Evolutionary conservation across 2,888 invertebrate species (phyloP).

Genomic region (Empis stercorea): DNA sequence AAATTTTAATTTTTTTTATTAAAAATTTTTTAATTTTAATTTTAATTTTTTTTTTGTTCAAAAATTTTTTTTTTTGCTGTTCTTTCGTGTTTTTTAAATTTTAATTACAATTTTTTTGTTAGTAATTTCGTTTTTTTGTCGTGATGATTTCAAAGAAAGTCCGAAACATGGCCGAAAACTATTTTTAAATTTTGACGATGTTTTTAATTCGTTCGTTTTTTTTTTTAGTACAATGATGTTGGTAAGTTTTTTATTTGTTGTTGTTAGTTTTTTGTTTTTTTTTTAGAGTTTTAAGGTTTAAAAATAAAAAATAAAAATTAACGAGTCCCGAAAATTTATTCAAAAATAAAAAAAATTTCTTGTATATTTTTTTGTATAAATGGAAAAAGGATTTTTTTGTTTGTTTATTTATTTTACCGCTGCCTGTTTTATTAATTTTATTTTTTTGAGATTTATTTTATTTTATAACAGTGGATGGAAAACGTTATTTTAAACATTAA

Average conservation of each 20-base stretch:
- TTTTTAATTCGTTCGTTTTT: slow-evolving; percentile 9
- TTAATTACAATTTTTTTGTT: slow-evolving; percentile 9
- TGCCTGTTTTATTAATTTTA: too few relatives aligned
- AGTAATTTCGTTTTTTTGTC: slow-evolving; percentile 17
- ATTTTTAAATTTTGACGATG: slow-evolving; percentile 18
- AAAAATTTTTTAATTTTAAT: slow-evolving; percentile 30
- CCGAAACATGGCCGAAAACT: slow-evolving; percentile 35
- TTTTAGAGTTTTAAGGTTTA: too few relatives aligned
- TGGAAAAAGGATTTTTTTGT: too few relatives aligned
- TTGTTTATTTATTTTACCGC: too few relatives aligned
- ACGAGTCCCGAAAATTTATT: too few relatives aligned
- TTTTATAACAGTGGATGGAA: too few relatives aligned
- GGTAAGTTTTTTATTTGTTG: slow-evolving; percentile 16
- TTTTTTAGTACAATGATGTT: slow-evolving; percentile 14
- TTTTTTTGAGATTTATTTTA: too few relatives aligned
- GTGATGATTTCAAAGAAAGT: slow-evolving; percentile 34
- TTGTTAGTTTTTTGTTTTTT: slow-evolving; percentile 11
- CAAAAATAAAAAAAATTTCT: too few relatives aligned
- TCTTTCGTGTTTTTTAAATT: slow-evolving; percentile 16
- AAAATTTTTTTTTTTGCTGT: slow-evolving; percentile 13
- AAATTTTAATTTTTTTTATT: slow-evolving; percentile 6
- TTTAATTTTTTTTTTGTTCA: slow-evolving; percentile 24
- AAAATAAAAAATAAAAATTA: too few relatives aligned
- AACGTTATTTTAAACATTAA: too few relatives aligned
- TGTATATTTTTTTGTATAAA: too few relatives aligned